Evolutionary conservation across 2,113 vertebrate species (phyloP).

Genomic region (Corythoichthys haematopterus): DNA sequence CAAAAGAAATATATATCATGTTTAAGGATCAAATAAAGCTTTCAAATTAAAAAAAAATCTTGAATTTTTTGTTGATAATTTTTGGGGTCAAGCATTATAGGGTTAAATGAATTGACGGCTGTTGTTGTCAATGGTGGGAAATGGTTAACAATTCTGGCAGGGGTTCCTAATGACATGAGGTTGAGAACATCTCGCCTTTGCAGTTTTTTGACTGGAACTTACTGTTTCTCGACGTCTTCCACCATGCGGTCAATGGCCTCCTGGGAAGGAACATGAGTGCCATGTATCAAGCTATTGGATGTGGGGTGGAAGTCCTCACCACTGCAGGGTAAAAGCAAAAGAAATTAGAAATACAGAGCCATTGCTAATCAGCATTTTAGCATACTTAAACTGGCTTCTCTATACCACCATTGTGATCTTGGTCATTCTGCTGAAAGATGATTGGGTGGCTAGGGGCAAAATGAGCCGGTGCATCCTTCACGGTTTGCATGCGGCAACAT

Average conservation of each 20-base stretch:
- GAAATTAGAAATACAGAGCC: constrained; percentile 37
- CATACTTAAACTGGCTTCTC: constrained; percentile 23
- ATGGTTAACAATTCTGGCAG: no score
- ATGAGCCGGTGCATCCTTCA: constrained; percentile 31
- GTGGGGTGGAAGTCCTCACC: constrained; percentile 92
- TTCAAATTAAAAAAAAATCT: no score
- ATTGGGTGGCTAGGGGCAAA: constrained; percentile 11
- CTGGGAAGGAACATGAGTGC: constrained; percentile 84
- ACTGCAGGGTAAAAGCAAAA: constrained; percentile 57
- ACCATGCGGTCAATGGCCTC: constrained; percentile 92
- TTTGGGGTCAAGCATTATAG: no score
- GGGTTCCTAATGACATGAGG: no score
- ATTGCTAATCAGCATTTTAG: constrained; percentile 32
- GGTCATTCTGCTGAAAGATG: constrained; percentile 1
- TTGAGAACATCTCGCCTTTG: not conserved
- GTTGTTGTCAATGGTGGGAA: no score
- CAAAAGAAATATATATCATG: no score
- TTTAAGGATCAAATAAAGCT: no score
- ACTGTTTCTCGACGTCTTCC: constrained; percentile 93
- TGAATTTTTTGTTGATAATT: no score
- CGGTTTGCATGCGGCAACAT: constrained; percentile 20
- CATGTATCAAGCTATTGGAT: constrained; percentile 87
- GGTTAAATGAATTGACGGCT: no score
- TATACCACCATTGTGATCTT: constrained; percentile 32
- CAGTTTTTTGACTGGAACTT: constrained; percentile 57